Evolutionary conservation across 2,888 invertebrate genomes (phyloP).

Genomic region (Theodoxus fluviatilis): DNA sequence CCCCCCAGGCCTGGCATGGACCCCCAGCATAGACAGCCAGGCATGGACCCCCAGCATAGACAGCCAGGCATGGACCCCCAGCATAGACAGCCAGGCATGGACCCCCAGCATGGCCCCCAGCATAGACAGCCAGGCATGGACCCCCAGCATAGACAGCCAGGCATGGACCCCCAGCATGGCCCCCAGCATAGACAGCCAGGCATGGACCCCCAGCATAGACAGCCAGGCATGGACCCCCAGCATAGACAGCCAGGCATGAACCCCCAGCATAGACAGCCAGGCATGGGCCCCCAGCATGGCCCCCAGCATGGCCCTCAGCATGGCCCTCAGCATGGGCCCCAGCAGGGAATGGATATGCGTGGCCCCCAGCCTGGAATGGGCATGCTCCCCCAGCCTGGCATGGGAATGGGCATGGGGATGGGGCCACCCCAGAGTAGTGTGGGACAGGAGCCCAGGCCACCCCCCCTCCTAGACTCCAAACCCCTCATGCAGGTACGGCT

Average conservation of each 20-base stretch:
- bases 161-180: not conserved
- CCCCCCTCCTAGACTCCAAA: constrained; percentile 16
- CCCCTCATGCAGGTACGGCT: too few species aligned
- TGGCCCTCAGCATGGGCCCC: constrained; percentile 3
- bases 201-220: not conserved
- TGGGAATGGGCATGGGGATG: not conserved
- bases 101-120: not conserved
- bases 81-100: not conserved
- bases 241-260: too few species aligned
- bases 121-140: not conserved
- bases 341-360: not conserved
- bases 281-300: constrained; percentile 4
- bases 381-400: not conserved
- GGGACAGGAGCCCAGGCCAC: too few species aligned
- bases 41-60: constrained; percentile 25
- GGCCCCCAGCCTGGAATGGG: constrained; percentile 20
- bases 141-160: too few species aligned
- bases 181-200: not conserved
- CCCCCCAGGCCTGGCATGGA: constrained; percentile 24
- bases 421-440: too few species aligned
- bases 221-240: not conserved
- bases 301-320: constrained; percentile 20
- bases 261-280: constrained; percentile 23
- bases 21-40: constrained; percentile 22
- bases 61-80: constrained; percentile 18